Percentiles rank a stretch among this genome's conserved stretches.
Evolutionary conservation across 2,797 vertebrate species (phyloP).

Genomic region (Amphiprion clarkii): DNA sequence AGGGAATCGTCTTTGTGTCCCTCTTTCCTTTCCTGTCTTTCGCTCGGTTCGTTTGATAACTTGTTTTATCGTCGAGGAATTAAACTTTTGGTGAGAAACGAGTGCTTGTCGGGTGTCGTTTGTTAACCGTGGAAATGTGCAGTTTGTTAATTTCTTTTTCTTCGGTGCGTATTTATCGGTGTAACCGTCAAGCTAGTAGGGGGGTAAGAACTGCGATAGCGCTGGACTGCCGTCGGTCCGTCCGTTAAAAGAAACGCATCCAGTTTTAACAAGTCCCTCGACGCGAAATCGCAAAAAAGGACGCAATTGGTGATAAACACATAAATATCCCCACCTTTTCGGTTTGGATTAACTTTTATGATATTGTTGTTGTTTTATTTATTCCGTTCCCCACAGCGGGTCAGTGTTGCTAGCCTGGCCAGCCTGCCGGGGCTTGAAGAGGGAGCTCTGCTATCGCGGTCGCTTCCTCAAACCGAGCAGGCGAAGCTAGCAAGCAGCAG

Average conservation of each 20-base stretch:
- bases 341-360: constrained; percentile 61
- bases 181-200: constrained; percentile 63
- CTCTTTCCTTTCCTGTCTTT: constrained; percentile 41
- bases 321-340: constrained; percentile 54
- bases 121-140: constrained; percentile 9
- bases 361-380: constrained; percentile 40
- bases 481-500: not conserved
- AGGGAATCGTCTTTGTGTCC: constrained; percentile 87
- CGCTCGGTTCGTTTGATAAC: constrained; percentile 63
- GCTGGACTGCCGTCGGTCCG: constrained; percentile 80
- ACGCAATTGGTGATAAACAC: constrained; percentile 77
- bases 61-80: constrained; percentile 37
- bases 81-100: constrained; percentile 29
- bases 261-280: constrained; percentile 75
- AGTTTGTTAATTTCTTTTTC: not conserved
- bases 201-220: constrained; percentile 48
- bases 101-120: not conserved
- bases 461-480: constrained; percentile 85
- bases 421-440: constrained; percentile 41
- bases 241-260: constrained; percentile 69
- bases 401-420: constrained; percentile 33
- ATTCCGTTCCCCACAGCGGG: constrained; percentile 16
- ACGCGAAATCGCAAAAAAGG: constrained; percentile 73
- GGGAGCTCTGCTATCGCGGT: constrained; percentile 82
- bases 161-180: constrained; percentile 43